phyloP scores from a whole-genome alignment of 2,113 vertebrate species.

The Ursus arctos region DNA sequence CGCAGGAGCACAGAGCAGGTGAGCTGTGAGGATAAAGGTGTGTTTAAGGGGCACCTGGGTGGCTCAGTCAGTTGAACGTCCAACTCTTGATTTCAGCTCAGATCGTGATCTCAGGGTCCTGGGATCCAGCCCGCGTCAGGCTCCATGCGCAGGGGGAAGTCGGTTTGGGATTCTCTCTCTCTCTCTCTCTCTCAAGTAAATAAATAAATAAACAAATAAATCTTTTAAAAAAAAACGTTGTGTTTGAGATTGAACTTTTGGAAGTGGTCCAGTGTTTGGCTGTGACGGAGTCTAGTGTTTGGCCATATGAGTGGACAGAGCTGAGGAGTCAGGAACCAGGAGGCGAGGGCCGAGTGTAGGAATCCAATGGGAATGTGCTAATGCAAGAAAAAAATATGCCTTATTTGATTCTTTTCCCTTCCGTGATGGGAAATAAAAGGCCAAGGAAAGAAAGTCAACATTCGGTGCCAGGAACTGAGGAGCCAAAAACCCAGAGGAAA shows the following conservation, averaged over 20 bases:
- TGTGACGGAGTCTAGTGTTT: not conserved
- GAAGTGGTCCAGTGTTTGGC: too few relatives aligned
- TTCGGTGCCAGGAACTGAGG: not conserved
- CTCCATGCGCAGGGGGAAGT: not conserved
- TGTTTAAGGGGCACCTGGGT: not conserved
- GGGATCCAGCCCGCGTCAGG: not conserved
- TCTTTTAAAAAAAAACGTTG: not conserved
- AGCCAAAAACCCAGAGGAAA: not conserved
- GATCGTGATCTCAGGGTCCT: not conserved
- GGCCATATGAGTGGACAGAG: rapidly evolving
- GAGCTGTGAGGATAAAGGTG: not conserved
- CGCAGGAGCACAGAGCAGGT: rapidly evolving
- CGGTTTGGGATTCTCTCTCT: not conserved
- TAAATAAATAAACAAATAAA: not conserved
- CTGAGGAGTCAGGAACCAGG: not conserved
- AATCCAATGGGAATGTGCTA: not conserved
- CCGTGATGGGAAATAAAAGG: not conserved
- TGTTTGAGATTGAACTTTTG: not conserved
- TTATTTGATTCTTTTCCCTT: not conserved
- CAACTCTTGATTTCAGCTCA: not conserved
- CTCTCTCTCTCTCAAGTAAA: not conserved
- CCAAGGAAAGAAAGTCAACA: not conserved
- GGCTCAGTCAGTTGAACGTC: not conserved
- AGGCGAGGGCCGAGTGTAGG: not conserved
- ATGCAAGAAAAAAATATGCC: not conserved